Conservation (phyloP, 1,140 invertebrate species). For the Bombus ignitus region DNA sequence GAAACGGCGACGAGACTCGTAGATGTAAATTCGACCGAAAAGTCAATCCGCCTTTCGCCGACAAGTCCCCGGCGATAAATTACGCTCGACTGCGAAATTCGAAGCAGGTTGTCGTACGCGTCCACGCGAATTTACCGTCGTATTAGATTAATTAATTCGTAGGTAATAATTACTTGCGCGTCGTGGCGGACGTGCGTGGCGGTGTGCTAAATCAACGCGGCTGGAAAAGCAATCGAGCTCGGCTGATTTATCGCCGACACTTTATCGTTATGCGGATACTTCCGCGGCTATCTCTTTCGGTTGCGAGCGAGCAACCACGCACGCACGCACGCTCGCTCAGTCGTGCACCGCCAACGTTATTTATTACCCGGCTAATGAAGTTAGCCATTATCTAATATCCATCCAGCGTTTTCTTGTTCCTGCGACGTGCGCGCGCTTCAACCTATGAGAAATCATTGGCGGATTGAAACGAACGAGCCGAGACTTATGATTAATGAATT, state of each 20-base stretch:
- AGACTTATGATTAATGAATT: conserved; percentile 64
- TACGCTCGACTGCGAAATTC: conserved; percentile 24
- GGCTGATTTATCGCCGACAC: conserved; percentile 56
- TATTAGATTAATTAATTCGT: conserved; percentile 60
- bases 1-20: not conserved
- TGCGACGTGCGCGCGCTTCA: not conserved
- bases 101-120: conserved; percentile 4
- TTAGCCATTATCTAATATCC: conserved; percentile 65
- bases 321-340: conserved; percentile 2
- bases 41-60: conserved; percentile 37
- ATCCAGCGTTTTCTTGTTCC: conserved; percentile 47
- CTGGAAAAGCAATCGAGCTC: conserved; percentile 38
- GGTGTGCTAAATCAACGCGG: conserved; percentile 39
- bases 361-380: conserved; percentile 63
- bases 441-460: conserved; percentile 45
- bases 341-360: conserved; percentile 50
- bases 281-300: conserved; percentile 42
- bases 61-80: conserved; percentile 32
- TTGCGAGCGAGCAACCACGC: not conserved
- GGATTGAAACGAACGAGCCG: conserved; percentile 42
- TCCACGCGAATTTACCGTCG: conserved; percentile 25
- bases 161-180: conserved; percentile 40
- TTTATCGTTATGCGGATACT: conserved; percentile 59
- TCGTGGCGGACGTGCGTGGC: not conserved
- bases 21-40: conserved; percentile 28